Base-by-base conservation (phyloP, 2,888 invertebrate species). In the Taphrorychus bicolor region DNA sequence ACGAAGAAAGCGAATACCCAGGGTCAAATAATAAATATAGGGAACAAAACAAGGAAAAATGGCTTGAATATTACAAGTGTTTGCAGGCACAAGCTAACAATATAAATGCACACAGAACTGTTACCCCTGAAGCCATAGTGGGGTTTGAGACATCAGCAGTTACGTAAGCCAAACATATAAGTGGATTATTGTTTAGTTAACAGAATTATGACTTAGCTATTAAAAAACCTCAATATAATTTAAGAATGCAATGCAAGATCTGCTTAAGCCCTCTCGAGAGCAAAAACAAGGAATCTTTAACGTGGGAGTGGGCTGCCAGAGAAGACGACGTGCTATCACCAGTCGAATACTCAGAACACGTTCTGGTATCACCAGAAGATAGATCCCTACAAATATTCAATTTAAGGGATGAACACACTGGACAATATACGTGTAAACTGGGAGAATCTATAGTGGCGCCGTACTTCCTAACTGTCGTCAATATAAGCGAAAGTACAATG, bases 21-120 rank as follows among this genome's bases (percentile, higher is more conserved):
- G 82, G 83, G 59, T 77, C 77, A 4, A 83, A 85, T 70, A 71
- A 77, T 40, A 78, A 82, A 61, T 78, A 82, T 59, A 71, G 79
- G 59, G 73, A 81, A 53, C 76, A 82, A 48, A 80, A 84, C 60
- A 74, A 74, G 63, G 75, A 80, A 49, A 80, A 82, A 57, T 89
- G 88, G 88, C 73, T 82, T 0, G 78, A 83, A 9, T 87, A 88
- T 77, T 87, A 88, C 75, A 70, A 80, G 2, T 88, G 88, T 74
- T 77, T 85, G 22, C 74, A 78, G 16, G 74, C 76, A 11, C 80
- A 81, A 74, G 75, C 82, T 45, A 73, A 74, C 1, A 76, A 73
- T 51, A 70, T 84, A 53, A 83, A 82, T 5, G 24, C 74, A 0
- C 78, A 81, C 58, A 79, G 77, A 65, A 80, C 75, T 45, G 77